These are phyloP conservation scores for Catajapyx aquilonaris DNA, from an alignment of 1,140 invertebrate species.

Conservation along the genomic window DNA sequence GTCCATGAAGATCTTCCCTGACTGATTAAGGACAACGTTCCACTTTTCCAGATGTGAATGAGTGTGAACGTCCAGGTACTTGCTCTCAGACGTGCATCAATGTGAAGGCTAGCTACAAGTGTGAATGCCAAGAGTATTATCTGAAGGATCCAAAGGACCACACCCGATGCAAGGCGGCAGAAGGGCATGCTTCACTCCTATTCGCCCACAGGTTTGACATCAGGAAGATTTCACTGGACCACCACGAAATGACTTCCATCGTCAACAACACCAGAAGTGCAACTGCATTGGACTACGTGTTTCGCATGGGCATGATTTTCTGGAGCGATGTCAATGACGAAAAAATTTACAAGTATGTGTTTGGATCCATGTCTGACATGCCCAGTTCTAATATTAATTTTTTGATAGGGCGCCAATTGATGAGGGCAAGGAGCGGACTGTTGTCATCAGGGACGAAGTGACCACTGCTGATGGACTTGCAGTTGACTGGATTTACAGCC, in stretches of 20 bases:
- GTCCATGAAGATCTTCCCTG: background rate
- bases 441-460: constrained; percentile 59
- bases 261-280: constrained; percentile 70
- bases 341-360: constrained; percentile 71
- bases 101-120: constrained; percentile 77
- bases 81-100: constrained; percentile 89
- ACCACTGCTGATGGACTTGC: constrained; percentile 82
- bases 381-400: constrained; percentile 1
- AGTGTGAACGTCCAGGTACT: constrained; percentile 65
- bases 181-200: constrained; percentile 62
- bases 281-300: constrained; percentile 72
- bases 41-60: constrained; percentile 64
- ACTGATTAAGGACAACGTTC: no score
- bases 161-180: constrained; percentile 65
- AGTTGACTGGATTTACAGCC: constrained; percentile 91
- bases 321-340: constrained; percentile 84
- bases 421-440: constrained; percentile 59
- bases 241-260: constrained; percentile 72
- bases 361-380: no score
- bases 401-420: constrained; percentile 81
- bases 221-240: constrained; percentile 68
- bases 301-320: constrained; percentile 74
- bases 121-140: constrained; percentile 73
- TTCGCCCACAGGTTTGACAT: constrained; percentile 71
- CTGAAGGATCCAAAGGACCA: constrained; percentile 57